phyloP scores from a whole-genome alignment of 1,140 invertebrate genomes.

The Tribolium madens region DNA sequence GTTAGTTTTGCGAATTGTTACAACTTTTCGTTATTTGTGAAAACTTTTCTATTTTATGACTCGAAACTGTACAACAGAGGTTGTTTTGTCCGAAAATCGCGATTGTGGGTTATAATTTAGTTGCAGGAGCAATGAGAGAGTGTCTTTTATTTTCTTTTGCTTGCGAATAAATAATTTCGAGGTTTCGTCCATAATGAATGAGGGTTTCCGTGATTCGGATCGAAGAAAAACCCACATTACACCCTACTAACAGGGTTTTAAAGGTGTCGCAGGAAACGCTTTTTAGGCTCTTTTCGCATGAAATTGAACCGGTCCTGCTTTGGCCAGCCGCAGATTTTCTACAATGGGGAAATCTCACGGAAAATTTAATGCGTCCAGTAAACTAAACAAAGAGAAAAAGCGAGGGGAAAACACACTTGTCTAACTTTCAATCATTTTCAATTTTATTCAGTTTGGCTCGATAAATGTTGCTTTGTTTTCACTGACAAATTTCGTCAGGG shows the following conservation, averaged over 20 bases:
- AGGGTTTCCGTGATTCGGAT: constrained; percentile 34
- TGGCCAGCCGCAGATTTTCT: background rate
- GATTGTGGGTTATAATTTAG: too few species aligned
- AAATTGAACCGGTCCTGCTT: constrained; percentile 12
- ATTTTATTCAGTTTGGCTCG: too few species aligned
- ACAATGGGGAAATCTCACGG: constrained; percentile 3
- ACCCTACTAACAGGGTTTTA: constrained; percentile 25
- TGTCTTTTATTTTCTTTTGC: background rate
- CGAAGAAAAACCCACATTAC: constrained; percentile 21
- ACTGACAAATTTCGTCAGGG: background rate
- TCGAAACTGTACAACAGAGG: background rate
- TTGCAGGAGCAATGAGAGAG: too few species aligned
- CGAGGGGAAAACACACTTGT: background rate
- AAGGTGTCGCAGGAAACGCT: constrained; percentile 29
- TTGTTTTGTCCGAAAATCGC: background rate
- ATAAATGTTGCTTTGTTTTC: background rate
- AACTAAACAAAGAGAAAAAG: background rate
- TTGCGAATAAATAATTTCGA: constrained; percentile 25
- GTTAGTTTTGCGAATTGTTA: background rate
- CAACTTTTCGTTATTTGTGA: background rate
- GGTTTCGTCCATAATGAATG: constrained; percentile 13
- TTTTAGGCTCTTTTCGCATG: constrained; percentile 6
- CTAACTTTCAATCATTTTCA: background rate
- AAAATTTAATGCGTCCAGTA: background rate
- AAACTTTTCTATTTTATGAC: background rate